Evolutionary conservation across 2,113 vertebrate genomes (phyloP).

Genomic region (Tragelaphus strepsiceros): DNA sequence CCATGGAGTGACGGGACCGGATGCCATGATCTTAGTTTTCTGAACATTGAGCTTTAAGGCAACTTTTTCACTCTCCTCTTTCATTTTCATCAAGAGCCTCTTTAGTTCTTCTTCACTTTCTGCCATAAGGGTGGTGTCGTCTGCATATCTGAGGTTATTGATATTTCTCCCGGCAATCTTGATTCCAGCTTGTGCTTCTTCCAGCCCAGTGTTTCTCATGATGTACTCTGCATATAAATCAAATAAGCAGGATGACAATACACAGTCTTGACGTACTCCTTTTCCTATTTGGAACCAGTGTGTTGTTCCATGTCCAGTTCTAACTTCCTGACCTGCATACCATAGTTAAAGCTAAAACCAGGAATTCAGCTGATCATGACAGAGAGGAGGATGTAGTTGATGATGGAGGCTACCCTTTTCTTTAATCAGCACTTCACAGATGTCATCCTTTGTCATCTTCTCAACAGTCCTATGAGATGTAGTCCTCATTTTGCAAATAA

Average conservation of each 20-base stretch:
- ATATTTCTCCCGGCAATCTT: neutral
- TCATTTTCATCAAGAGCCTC: neutral
- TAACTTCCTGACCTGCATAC: neutral
- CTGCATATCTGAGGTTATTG: neutral
- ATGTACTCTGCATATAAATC: neutral
- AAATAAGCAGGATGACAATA: neutral
- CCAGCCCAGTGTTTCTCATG: neutral
- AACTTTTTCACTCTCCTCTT: neutral
- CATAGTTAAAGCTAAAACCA: neutral
- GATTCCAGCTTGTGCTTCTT: neutral
- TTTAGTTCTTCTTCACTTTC: neutral
- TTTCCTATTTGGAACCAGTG: neutral
- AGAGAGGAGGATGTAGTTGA: neutral
- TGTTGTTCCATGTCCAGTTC: neutral
- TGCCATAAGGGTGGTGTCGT: neutral
- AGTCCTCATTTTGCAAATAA: neutral
- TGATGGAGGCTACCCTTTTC: accelerated
- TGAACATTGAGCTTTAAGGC: neutral
- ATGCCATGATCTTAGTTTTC: neutral
- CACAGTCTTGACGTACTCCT: neutral
- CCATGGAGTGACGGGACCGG: accelerated
- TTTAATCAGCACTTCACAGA: neutral
- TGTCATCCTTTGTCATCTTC: accelerated
- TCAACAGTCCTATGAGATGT: accelerated
- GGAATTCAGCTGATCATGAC: too few relatives aligned